A percentile compares a stretch with the other conserved stretches of the same genome.
Conservation (phyloP, 2,113 vertebrate genomes). For the Ophthalmolycus amberensis region DNA sequence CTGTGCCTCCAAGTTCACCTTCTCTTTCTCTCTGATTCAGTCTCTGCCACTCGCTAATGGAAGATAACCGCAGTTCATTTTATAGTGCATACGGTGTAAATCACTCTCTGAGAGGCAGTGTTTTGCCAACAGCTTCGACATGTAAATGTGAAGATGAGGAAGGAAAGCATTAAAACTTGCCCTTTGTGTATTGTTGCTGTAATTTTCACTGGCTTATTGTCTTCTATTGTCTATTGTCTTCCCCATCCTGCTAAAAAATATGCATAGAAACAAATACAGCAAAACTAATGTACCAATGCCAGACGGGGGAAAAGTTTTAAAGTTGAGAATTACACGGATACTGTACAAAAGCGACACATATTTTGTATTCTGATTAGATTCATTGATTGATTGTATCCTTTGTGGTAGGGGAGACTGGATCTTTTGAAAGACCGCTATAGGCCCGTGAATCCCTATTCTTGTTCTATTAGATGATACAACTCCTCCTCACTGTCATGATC, state of each 20-base stretch:
- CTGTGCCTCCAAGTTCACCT: slow-evolving; percentile 35
- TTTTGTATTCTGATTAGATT: slow-evolving; percentile 19
- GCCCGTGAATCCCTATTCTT: slow-evolving; percentile 11
- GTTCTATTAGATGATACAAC: slow-evolving; percentile 11
- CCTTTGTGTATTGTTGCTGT: slow-evolving; percentile 7
- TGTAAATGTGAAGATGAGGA: slow-evolving; percentile 22
- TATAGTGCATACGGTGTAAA: neutral
- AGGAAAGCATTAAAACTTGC: slow-evolving; percentile 20
- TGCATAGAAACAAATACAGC: neutral
- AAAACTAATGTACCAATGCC: neutral
- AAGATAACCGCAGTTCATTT: slow-evolving; percentile 27
- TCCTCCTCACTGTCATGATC: neutral
- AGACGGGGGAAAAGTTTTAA: neutral
- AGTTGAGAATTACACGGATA: neutral
- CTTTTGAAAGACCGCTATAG: neutral
- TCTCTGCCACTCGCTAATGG: neutral
- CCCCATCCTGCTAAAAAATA: slow-evolving; percentile 23
- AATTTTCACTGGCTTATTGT: slow-evolving; percentile 19
- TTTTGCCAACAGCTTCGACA: slow-evolving; percentile 12
- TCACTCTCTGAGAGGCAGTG: neutral
- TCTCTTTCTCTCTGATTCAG: slow-evolving; percentile 5
- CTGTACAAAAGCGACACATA: slow-evolving; percentile 10
- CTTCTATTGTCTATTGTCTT: slow-evolving; percentile 28
- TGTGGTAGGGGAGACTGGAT: neutral
- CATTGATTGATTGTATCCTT: slow-evolving; percentile 15